Conservation (phyloP, 2,888 invertebrate species). For the Caenorhabditis sinica region DNA sequence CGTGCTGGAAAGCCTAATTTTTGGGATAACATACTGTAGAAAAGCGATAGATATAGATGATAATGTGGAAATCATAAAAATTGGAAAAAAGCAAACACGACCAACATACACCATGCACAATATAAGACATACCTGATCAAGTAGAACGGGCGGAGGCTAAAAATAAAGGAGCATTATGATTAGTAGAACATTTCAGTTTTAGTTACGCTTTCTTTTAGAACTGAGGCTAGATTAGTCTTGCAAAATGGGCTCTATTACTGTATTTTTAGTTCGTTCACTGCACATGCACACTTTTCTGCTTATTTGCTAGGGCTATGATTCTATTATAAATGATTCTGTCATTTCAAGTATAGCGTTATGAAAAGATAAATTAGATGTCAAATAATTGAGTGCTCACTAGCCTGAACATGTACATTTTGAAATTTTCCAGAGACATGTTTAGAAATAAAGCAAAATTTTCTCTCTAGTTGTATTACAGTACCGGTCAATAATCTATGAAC, state of each 20-base stretch:
- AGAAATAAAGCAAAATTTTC: too few species aligned
- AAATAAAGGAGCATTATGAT: slow-evolving; percentile 27
- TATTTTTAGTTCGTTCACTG: background rate
- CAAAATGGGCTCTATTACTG: background rate
- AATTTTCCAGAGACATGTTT: too few species aligned
- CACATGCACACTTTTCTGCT: background rate
- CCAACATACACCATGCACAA: slow-evolving; percentile 1
- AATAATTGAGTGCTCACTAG: too few species aligned
- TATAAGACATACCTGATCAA: slow-evolving; percentile 59
- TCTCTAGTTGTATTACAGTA: too few species aligned
- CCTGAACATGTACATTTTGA: too few species aligned
- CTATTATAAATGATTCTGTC: too few species aligned
- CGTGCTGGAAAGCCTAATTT: slow-evolving; percentile 42
- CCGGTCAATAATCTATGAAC: too few species aligned
- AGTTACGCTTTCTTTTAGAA: background rate
- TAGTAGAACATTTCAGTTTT: slow-evolving; percentile 2
- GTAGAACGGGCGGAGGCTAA: slow-evolving; percentile 63
- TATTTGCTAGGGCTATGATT: too few species aligned
- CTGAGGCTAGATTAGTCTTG: too few species aligned
- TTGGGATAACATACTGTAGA: background rate
- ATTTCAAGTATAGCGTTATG: too few species aligned
- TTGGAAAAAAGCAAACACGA: background rate
- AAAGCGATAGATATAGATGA: background rate
- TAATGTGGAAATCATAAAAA: background rate
- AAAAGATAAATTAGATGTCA: too few species aligned